A percentile compares a stretch with the other conserved stretches of the same genome.
Evolutionary conservation across 2,797 vertebrate genomes (phyloP).

Genomic region (Telmatherina bonti): DNA sequence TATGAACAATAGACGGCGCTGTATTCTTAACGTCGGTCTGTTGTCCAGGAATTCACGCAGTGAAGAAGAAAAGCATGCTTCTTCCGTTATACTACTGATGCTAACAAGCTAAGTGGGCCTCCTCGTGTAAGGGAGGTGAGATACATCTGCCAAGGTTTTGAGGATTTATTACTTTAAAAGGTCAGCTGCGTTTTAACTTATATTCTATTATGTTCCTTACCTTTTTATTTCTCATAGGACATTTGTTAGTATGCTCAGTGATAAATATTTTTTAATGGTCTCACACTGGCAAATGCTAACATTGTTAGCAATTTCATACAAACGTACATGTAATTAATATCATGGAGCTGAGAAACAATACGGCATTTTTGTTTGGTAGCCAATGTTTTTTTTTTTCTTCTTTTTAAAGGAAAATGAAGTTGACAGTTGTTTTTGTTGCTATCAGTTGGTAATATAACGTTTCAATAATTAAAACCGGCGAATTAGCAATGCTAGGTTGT

Average conservation of each 20-base stretch:
- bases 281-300: constrained; percentile 19
- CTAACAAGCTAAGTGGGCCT: constrained; percentile 21
- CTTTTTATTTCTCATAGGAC: accelerated
- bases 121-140: not conserved
- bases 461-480: too few species aligned
- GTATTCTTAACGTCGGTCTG: not conserved
- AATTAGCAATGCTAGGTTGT: too few species aligned
- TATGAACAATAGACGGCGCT: constrained; percentile 32
- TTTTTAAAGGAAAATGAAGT: too few species aligned
- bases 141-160: constrained; percentile 4
- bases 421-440: too few species aligned
- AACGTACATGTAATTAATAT: not conserved
- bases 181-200: constrained; percentile 2
- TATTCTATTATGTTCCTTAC: accelerated
- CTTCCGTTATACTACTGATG: constrained; percentile 16
- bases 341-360: not conserved
- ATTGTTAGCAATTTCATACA: constrained; percentile 2
- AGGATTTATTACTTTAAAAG: not conserved
- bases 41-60: accelerated
- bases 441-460: too few species aligned
- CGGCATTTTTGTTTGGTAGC: accelerated
- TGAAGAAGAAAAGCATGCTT: constrained; percentile 17
- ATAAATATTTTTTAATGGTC: not conserved
- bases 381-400: too few species aligned
- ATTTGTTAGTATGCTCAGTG: too few species aligned